Base-by-base conservation (phyloP, 2,888 invertebrate species). In the Nymphalis c-album region DNA sequence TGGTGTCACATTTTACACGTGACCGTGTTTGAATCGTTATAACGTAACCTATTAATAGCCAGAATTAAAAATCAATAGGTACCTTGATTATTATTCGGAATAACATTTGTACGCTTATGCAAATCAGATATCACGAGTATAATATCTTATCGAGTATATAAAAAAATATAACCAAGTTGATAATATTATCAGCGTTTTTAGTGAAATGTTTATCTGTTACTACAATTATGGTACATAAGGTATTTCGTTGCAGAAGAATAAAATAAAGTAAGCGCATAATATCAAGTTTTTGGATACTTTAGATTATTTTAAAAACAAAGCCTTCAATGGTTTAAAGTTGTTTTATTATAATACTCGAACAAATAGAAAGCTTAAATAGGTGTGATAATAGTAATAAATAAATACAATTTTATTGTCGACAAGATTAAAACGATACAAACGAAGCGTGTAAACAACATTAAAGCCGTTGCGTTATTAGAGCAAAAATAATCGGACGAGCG, bases 1-100 rank as follows among this genome's bases (percentile, higher is more conserved):
- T 79, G 83, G 84, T 85, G 82, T 78, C 75, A 78, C 76, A 82
- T 80, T 81, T 77, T 80, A 80, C 80, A 75, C 71, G 76, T 80
- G 75, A 78, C 79, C 79, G 78, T 80, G 76, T 79, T 78, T 75
- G 61, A 50, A 62, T 47, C 58, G 65, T 31, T 50, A 61, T 46
- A 18, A 58, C 50, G 59, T 22, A 55, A 55, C 17, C 55, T 45
- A 20, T 63, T 57, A 22, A 63, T 50, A 46, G 51, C 51, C 22
- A 10, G 55, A 62, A 55, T 35, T 55, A 57, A 66, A 57, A 66
- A 66, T 55, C 40, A 55, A n/a, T n/a, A n/a, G n/a, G 57, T 55
- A 51, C 55, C 22, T 47, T 51, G 31, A 40, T 40, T 35, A 57
- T 10, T 40, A 57, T 60, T 47, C 46, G 47, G 31, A 46, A 60